A percentile compares a stretch with the other conserved stretches of the same genome.
Evolutionary conservation across 2,797 vertebrate genomes (phyloP).

Genomic region (Poecilia velifera): DNA sequence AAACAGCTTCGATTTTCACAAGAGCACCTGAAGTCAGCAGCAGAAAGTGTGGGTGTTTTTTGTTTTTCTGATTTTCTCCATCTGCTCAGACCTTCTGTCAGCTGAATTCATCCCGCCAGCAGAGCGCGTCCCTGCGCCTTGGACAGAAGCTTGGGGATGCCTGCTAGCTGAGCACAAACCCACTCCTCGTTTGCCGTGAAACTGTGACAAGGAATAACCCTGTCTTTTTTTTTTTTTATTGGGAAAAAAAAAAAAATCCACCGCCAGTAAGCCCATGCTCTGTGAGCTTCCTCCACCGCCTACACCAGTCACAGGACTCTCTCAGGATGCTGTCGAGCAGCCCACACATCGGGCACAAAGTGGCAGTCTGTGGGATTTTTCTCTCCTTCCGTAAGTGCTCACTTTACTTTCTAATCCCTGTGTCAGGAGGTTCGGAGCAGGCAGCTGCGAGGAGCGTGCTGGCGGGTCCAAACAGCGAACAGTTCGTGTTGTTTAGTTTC

Average conservation of each 20-base stretch:
- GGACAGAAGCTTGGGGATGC: constrained; percentile 35
- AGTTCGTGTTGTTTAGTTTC: constrained; percentile 14
- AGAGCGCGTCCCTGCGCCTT: constrained; percentile 77
- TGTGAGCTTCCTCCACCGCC: constrained; percentile 42
- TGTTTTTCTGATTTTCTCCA: background rate
- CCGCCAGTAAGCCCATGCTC: constrained; percentile 57
- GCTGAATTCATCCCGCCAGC: constrained; percentile 56
- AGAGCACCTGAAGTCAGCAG: constrained; percentile 28
- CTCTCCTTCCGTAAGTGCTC: constrained; percentile 78
- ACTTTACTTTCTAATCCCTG: constrained; percentile 53
- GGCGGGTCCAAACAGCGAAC: constrained; percentile 17
- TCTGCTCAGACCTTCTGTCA: constrained; percentile 18
- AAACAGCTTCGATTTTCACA: constrained; percentile 11
- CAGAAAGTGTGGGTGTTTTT: background rate
- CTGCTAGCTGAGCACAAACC: constrained; percentile 51
- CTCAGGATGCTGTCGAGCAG: constrained; percentile 67
- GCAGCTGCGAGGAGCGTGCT: constrained; percentile 13
- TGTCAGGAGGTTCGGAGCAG: constrained; percentile 15
- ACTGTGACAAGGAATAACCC: constrained; percentile 57
- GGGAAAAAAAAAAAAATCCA: constrained; percentile 17
- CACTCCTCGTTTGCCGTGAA: constrained; percentile 60
- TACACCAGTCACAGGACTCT: constrained; percentile 45
- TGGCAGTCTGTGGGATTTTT: constrained; percentile 65
- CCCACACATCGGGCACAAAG: constrained; percentile 57
- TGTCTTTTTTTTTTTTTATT: constrained; percentile 24